Evolutionary conservation across 2,113 vertebrate genomes (phyloP).

Genomic region (Phalacrocorax carbo): DNA sequence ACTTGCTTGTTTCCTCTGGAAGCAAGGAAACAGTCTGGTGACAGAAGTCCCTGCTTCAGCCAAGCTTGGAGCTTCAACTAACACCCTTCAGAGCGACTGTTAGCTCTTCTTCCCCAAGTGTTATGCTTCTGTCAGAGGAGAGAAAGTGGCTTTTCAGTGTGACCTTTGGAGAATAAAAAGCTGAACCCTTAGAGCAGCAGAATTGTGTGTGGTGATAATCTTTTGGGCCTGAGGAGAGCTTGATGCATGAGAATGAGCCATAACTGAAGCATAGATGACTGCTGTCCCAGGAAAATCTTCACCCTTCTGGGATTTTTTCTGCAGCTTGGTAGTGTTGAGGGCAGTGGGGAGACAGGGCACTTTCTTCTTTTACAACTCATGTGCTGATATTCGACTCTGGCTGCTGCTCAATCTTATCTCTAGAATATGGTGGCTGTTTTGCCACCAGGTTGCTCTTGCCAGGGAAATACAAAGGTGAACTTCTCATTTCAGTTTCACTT

Average conservation of each 20-base stretch:
- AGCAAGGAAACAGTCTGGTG: not conserved
- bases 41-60: not conserved
- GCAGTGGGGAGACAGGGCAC: not conserved
- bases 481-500: not conserved
- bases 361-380: not conserved
- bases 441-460: not conserved
- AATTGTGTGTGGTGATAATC: not conserved
- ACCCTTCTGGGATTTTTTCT: not conserved
- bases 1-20: slow-evolving; percentile 24
- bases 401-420: not conserved
- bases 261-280: not conserved
- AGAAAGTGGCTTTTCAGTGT: not conserved
- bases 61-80: not conserved
- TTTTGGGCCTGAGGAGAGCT: not conserved
- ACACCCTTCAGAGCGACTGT: not conserved
- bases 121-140: not conserved
- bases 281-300: not conserved
- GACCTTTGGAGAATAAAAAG: not conserved
- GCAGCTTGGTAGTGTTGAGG: not conserved
- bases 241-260: not conserved
- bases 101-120: not conserved
- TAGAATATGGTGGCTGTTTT: not conserved
- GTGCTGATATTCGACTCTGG: not conserved
- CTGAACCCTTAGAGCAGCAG: not conserved
- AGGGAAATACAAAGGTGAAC: not conserved